Conservation (phyloP, 2,113 vertebrate species). For the Alouatta palliata region DNA sequence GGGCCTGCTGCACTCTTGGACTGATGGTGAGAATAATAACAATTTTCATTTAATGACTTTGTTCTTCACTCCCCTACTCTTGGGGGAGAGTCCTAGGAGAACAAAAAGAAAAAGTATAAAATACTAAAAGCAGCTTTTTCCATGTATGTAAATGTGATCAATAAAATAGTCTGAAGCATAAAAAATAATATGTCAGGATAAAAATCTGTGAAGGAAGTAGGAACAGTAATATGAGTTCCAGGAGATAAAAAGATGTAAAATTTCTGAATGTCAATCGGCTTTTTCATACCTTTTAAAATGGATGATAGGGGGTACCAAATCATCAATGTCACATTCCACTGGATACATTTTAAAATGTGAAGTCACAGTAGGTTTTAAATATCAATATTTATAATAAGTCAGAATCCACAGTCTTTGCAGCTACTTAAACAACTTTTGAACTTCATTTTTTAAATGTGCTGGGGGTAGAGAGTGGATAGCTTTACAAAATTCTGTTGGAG, state of each 20-base stretch:
- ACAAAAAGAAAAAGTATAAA: not conserved
- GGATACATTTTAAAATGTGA: conserved; percentile 14
- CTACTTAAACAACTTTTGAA: not conserved
- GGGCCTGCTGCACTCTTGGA: not conserved
- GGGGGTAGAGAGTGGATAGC: not conserved
- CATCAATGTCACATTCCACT: not conserved
- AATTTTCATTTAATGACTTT: not conserved
- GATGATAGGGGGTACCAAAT: not conserved
- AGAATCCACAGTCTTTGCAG: not conserved
- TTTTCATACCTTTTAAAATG: not conserved
- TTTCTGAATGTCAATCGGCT: not conserved
- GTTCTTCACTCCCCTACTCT: not conserved
- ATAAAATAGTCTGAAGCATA: not conserved
- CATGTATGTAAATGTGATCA: not conserved
- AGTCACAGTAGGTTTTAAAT: not conserved
- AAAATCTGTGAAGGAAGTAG: not conserved
- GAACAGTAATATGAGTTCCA: not conserved
- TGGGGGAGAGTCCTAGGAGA: not conserved
- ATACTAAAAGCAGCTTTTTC: not conserved
- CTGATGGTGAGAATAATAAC: not conserved
- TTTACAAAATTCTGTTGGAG: not conserved
- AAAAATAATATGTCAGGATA: not conserved
- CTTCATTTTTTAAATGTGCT: not conserved
- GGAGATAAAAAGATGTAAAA: not conserved
- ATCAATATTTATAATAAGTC: not conserved